These are phyloP conservation scores for Suillia variegata DNA, from an alignment of 2,888 invertebrate species.

Conservation along the genomic window DNA sequence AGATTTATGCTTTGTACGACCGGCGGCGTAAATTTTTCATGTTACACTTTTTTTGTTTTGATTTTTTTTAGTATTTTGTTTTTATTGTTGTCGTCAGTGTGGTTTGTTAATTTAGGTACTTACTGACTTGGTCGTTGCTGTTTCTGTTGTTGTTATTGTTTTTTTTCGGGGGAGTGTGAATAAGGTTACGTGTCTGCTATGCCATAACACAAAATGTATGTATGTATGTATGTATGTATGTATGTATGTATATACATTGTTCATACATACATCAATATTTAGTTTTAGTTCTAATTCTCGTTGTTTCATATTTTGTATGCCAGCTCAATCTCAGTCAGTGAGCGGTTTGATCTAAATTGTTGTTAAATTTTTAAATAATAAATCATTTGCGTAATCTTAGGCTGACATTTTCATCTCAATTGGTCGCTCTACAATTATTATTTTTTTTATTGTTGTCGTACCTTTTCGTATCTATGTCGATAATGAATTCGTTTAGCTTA, in stretches of 20 bases:
- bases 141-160: neutral
- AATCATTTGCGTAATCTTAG: conserved; percentile 15
- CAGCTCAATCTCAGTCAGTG: neutral
- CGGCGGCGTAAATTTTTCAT: neutral
- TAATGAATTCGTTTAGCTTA: too few species aligned
- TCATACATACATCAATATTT: too few species aligned
- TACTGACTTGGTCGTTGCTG: neutral
- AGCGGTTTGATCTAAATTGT: conserved; percentile 15
- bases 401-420: neutral
- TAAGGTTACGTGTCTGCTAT: too few species aligned
- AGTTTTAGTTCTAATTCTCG: too few species aligned
- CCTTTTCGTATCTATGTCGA: too few species aligned
- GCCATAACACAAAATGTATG: too few species aligned
- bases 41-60: neutral
- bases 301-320: neutral
- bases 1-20: conserved; percentile 6
- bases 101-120: conserved; percentile 1
- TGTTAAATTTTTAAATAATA: conserved; percentile 21
- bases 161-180: too few species aligned
- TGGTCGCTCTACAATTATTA: neutral
- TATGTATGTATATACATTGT: too few species aligned
- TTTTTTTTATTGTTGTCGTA: too few species aligned
- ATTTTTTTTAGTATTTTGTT: neutral
- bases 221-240: too few species aligned
- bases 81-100: neutral